Conservation (phyloP, 2,888 invertebrate genomes). For the Dermolepida albohirtum region DNA sequence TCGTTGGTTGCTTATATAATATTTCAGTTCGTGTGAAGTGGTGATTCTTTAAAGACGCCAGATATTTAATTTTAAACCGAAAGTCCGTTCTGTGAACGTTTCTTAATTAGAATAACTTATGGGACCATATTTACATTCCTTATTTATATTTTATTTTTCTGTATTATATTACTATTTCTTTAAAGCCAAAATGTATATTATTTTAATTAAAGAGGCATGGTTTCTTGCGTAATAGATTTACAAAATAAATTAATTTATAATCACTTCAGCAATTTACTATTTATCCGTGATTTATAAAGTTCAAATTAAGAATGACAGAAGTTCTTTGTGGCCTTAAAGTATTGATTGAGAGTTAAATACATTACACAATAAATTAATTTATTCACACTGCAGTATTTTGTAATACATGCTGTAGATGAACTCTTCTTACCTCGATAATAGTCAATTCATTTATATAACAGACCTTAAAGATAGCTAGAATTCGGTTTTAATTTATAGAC, state of each 20-base stretch:
- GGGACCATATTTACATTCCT: conserved; percentile 37
- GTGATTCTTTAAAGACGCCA: conserved; percentile 39
- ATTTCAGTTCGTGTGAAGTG: conserved; percentile 24
- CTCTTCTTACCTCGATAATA: no score
- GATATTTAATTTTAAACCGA: conserved; percentile 13
- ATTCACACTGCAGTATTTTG: no score
- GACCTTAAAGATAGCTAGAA: no score
- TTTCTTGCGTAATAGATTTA: conserved; percentile 19
- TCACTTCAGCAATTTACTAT: conserved; percentile 6
- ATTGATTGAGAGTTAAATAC: no score
- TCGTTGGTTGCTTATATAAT: conserved; percentile 6
- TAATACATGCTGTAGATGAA: no score
- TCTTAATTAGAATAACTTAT: conserved; percentile 7
- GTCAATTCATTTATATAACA: no score
- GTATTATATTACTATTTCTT: conserved; percentile 2
- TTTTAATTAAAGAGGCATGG: no score
- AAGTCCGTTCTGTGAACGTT: conserved; percentile 24
- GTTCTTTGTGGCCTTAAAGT: conserved; percentile 21
- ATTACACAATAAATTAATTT: no score
- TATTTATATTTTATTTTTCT: conserved; percentile 2
- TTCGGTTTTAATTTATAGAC: no score
- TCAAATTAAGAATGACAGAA: neutral
- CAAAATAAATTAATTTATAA: conserved; percentile 25
- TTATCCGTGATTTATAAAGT: neutral
- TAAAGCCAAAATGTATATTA: no score